Evolutionary conservation across 2,113 vertebrate genomes (phyloP), one percentile per base, ranked within the genome.

Genomic region (Stegostoma tigrinum): DNA sequence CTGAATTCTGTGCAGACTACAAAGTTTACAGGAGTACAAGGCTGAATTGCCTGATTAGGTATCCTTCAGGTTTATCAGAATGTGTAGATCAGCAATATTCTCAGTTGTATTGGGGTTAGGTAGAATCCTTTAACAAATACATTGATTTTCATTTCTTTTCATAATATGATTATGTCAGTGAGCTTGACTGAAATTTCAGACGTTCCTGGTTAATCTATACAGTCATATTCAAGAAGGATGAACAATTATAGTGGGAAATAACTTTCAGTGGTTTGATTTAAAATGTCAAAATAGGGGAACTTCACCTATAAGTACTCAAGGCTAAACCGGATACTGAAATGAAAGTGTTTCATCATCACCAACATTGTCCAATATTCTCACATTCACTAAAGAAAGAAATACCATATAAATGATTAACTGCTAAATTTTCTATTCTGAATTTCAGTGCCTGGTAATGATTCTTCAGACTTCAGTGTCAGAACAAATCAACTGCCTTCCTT

Each of bases 391-490:
- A 87, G 45, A 24, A 30, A 52, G 5, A 64, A 17, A 5, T 91
- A 14, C 10, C 0, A 30, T 30, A 15, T 90, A 55, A 15, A 67
- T 38, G 61, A 24, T 67, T 91, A 66, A 91, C 55, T 66, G 34
- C 66, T 67, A 64, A 91, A 38, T 48, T 45, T 72, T 45, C 94
- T 95, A 14, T 45, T 95, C 67, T 27, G 72, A 72, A 95, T 95
- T 95, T 95, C 94, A 95, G 94, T 5, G 30, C 68, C 67, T 6
- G 17, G 14, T 30, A 19, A 95, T 52, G 94, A 72, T 75, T 66
- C 38, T 75, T 95, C 94, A 95, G 45, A 95, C 94, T 52, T 72
- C 42, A 48, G 68, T 70, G 67, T 72, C 94, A 52, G 72, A 72
- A 45, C 23, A 72, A 95, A 72, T 52, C 34, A 72, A 52, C 45